Base-by-base conservation (phyloP, 2,888 invertebrate genomes). In the Dicranocentrus wangi region DNA sequence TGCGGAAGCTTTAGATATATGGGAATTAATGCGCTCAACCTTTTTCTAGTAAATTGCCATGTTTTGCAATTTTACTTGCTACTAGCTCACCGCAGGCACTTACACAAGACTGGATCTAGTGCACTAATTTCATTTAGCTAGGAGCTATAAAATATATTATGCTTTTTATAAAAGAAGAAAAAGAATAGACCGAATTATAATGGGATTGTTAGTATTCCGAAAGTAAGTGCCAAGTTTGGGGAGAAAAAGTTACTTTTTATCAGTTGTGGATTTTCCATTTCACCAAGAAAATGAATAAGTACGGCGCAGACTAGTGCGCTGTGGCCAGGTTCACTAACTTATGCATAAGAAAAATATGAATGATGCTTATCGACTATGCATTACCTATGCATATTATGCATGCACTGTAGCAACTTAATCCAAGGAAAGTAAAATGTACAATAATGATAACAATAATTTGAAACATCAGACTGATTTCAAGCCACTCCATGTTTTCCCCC, bases 201-300 rank as follows among this genome's bases (percentile, higher is more conserved):
- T 73, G 19, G n/a, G 73, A 32, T 65, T 61, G 65, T 73, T 73
- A 63, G 65, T 55, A 73, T 72, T 61, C 72, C 43, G 0, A 55
- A n/a, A 23, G 42, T 10, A 55, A 55, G 8, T 55, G 55, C 21
- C 25, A 53, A 47, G 51, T 21, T 25, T 43, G 28, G 21, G 25
- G 28, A 61, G 28, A 28, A 17, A 23, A 28, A 43, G 15, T 15
- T 25, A 72, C 8, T 7, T 32, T 32, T 32, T 28, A 25, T 55
- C n/a, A 7, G 0, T 13, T 61, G 61, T 28, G 61, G 63, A 72
- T 51, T 72, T 72, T 61, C 51, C 63, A 43, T 72, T 58, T 72
- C 28, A 13, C 7, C 8, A 65, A 39, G 1, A 51, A 25, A 66
- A 47, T 17, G 43, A 63, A 27, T 28, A 7, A 10, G 17, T n/a